phyloP scores from a whole-genome alignment of 1,140 invertebrate species.

The Lordiphosa mommai region DNA sequence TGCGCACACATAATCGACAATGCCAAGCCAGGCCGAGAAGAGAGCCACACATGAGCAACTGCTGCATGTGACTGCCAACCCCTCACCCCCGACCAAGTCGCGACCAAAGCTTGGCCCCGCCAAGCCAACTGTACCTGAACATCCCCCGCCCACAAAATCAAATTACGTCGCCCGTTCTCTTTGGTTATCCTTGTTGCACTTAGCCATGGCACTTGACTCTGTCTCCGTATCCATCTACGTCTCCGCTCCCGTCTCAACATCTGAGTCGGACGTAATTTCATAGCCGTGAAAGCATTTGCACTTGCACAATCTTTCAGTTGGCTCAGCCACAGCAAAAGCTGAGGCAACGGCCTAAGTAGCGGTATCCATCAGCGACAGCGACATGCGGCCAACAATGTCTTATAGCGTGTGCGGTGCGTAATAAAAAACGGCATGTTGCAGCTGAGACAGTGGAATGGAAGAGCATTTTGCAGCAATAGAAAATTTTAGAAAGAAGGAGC shows the following conservation, averaged over 20 bases:
- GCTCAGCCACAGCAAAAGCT: constrained; percentile 1
- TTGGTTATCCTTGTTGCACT: constrained; percentile 4
- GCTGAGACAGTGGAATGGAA: constrained; percentile 36
- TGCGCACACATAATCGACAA: constrained; percentile 70
- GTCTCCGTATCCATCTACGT: constrained; percentile 8
- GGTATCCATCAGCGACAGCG: constrained; percentile 59
- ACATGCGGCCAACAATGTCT: constrained; percentile 57
- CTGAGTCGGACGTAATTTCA: constrained; percentile 48
- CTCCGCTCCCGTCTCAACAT: constrained; percentile 4
- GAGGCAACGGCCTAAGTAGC: constrained; percentile 52
- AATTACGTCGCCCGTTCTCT: constrained; percentile 36
- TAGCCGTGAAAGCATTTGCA: constrained; percentile 58
- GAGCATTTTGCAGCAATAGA: no score
- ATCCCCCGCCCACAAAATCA: constrained; percentile 51
- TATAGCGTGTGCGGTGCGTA: constrained; percentile 40
- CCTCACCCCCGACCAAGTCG: constrained; percentile 19
- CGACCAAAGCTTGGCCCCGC: constrained; percentile 16
- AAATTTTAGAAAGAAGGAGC: no score
- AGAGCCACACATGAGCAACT: not conserved
- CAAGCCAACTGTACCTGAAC: constrained; percentile 35
- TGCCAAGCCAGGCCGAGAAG: constrained; percentile 7
- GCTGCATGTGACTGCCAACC: constrained; percentile 38
- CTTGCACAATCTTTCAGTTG: constrained; percentile 56
- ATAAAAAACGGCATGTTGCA: constrained; percentile 41
- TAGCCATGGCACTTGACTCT: constrained; percentile 23